These are phyloP conservation scores for Drosophila bipectinata DNA, from an alignment of 1,140 invertebrate species.

Conservation along the genomic window DNA sequence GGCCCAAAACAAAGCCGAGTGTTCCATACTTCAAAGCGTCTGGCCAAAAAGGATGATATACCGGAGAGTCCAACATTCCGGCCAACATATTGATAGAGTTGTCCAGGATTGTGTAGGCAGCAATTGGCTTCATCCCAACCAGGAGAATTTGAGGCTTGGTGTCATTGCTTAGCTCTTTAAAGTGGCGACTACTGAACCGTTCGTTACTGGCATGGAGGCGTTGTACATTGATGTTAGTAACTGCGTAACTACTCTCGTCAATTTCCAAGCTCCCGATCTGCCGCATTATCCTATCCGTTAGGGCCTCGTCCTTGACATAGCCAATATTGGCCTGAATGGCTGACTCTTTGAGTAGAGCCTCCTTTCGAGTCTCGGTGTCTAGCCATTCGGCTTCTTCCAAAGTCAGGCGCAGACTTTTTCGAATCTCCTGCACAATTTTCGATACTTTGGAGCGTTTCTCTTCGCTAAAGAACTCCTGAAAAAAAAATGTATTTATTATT, in stretches of 20 bases:
- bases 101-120: constrained; percentile 63
- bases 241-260: constrained; percentile 33
- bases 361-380: constrained; percentile 86
- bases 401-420: constrained; percentile 86
- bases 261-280: constrained; percentile 49
- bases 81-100: constrained; percentile 85
- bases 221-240: constrained; percentile 54
- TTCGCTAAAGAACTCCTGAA: constrained; percentile 56
- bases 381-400: constrained; percentile 89
- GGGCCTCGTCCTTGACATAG: constrained; percentile 85
- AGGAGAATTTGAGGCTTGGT: constrained; percentile 57
- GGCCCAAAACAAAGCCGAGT: constrained; percentile 65
- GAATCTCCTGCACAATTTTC: constrained; percentile 84
- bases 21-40: constrained; percentile 71
- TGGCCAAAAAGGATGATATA: constrained; percentile 89
- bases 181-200: constrained; percentile 58
- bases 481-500: not conserved
- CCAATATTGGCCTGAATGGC: constrained; percentile 86
- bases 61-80: constrained; percentile 96
- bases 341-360: constrained; percentile 86
- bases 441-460: constrained; percentile 49
- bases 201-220: constrained; percentile 25
- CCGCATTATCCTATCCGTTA: constrained; percentile 42
- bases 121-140: constrained; percentile 60
- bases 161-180: constrained; percentile 34